A percentile compares a stretch with the other conserved stretches of the same genome.
phyloP scores from a whole-genome alignment of 30 jellyfish, hydroid and myxozoan genomes.

The Rhopilema esculentum region DNA sequence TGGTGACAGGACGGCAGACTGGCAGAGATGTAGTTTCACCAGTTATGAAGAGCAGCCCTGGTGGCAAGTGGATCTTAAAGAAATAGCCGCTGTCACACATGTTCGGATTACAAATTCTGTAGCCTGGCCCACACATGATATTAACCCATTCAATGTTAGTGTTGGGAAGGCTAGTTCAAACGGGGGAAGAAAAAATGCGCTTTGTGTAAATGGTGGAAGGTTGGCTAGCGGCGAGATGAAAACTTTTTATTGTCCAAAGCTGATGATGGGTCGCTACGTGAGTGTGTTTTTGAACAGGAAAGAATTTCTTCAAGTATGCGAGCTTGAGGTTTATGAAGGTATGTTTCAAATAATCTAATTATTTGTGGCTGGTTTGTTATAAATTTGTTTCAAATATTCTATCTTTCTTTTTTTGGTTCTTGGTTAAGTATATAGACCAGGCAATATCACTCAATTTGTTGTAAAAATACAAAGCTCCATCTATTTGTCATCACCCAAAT shows the following conservation, averaged over 20 bases:
- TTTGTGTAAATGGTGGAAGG: background rate
- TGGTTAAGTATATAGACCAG: too few species aligned
- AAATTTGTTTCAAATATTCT: too few species aligned
- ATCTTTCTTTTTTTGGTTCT: too few species aligned
- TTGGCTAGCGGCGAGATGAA: background rate
- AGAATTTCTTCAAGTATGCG: background rate
- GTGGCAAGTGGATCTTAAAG: conserved; percentile 31
- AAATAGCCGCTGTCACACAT: background rate
- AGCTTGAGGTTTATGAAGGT: conserved; percentile 24
- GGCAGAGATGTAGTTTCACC: background rate
- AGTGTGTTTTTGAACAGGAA: background rate
- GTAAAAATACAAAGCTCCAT: too few species aligned
- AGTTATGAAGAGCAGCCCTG: background rate
- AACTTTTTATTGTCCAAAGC: background rate
- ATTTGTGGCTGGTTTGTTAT: too few species aligned
- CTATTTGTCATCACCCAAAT: too few species aligned
- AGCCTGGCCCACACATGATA: background rate
- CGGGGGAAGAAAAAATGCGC: conserved; percentile 11
- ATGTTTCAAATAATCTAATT: too few species aligned
- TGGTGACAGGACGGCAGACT: background rate
- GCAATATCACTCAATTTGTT: too few species aligned
- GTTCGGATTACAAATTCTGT: background rate
- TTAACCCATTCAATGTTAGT: conserved; percentile 7
- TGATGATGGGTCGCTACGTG: conserved; percentile 8
- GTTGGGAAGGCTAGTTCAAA: background rate